Conservation (phyloP, 2,888 invertebrate genomes). For the Pteria penguin region DNA sequence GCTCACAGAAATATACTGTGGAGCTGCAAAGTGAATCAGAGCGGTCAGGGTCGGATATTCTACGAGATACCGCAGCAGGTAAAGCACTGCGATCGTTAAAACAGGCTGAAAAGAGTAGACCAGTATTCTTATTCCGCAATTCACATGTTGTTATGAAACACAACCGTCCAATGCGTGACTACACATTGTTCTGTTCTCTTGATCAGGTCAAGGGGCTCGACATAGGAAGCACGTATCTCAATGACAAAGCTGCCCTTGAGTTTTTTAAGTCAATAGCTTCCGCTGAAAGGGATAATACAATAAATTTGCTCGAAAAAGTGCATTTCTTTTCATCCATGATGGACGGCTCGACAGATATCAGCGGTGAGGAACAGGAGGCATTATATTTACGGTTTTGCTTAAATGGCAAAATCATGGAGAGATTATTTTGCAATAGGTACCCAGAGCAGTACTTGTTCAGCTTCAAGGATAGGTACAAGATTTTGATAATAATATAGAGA, state of each 20-base stretch:
- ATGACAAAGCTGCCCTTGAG: slow-evolving; percentile 35
- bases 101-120: not conserved
- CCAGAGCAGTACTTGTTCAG: no score
- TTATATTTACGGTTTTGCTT: no score
- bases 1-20: not conserved
- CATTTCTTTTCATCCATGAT: slow-evolving; percentile 25
- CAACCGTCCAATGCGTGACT: slow-evolving; percentile 33
- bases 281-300: slow-evolving; percentile 29
- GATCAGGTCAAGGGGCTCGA: slow-evolving; percentile 36
- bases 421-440: no score
- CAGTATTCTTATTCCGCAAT: slow-evolving; percentile 31
- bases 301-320: not conserved
- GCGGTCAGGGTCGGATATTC: not conserved
- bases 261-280: slow-evolving; percentile 36
- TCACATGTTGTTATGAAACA: slow-evolving; percentile 39
- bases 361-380: slow-evolving; percentile 20
- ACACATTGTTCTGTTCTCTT: slow-evolving; percentile 26
- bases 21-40: not conserved
- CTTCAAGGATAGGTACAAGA: no score
- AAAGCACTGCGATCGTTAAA: not conserved
- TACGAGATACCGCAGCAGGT: not conserved
- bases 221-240: slow-evolving; percentile 38
- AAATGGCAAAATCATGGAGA: no score
- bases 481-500: no score
- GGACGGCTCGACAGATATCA: slow-evolving; percentile 30